Evolutionary conservation across 1,140 invertebrate species (phyloP).

Genomic region (Eupeodes corollae): DNA sequence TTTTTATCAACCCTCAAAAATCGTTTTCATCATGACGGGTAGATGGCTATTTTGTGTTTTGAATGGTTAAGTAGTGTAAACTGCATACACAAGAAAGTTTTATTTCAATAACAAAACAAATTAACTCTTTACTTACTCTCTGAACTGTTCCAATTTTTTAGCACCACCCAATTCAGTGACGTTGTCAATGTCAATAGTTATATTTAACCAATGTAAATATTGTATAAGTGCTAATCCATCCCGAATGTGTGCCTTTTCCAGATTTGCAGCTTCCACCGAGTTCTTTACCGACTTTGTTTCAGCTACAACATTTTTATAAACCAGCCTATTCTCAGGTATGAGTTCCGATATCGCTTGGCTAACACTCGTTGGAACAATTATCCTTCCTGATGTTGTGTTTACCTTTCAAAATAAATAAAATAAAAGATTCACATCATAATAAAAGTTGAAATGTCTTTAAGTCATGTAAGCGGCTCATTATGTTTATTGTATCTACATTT

Average conservation of each 20-base stretch:
- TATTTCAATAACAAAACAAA: too few species aligned
- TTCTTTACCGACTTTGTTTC: slow-evolving; percentile 85
- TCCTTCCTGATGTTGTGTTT: slow-evolving; percentile 26
- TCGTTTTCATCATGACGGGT: too few species aligned
- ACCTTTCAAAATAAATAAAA: background rate
- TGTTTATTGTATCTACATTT: too few species aligned
- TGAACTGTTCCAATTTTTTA: slow-evolving; percentile 62
- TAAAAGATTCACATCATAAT: background rate
- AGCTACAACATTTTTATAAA: slow-evolving; percentile 36
- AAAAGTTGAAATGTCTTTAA: too few species aligned
- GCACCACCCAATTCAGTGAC: slow-evolving; percentile 77
- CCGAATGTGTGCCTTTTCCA: slow-evolving; percentile 69
- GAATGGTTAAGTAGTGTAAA: too few species aligned
- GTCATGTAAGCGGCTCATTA: too few species aligned
- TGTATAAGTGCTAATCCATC: slow-evolving; percentile 79
- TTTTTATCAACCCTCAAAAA: too few species aligned
- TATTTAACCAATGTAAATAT: slow-evolving; percentile 83
- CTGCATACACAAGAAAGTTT: too few species aligned
- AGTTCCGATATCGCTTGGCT: slow-evolving; percentile 50
- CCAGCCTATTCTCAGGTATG: slow-evolving; percentile 41
- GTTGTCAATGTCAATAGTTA: slow-evolving; percentile 45
- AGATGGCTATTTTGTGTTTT: too few species aligned
- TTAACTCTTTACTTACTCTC: slow-evolving; percentile 36
- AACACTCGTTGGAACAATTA: slow-evolving; percentile 53
- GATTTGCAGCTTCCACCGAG: slow-evolving; percentile 66